Evolutionary conservation across 2,113 vertebrate genomes (phyloP), one percentile per base, ranked within the genome.

Genomic region (Syngnathus scovelli): DNA sequence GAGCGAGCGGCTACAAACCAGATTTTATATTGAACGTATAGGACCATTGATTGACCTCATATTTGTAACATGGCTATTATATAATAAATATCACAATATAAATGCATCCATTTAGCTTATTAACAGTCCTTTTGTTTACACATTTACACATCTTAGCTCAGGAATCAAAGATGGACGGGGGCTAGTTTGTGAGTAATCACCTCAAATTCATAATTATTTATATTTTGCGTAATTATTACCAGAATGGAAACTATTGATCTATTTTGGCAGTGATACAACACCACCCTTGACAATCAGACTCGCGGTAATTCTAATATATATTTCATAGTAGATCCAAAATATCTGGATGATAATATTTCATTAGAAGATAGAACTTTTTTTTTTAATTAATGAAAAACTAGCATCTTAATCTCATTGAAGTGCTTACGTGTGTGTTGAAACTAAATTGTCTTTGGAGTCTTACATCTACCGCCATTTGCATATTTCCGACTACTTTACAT

Each of bases 101-200:
- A 90, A 90, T 89, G 83, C 87, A 84, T 82, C 85, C 77, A 77
- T 88, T 89, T 88, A 61, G 83, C 85, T 79, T 90, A 90, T 89
- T 89, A 90, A 90, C 89, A 90, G 86, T 90, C 83, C 81, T 88
- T 90, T 86, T 58, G 55, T 83, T 87, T 89, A 90, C 89, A 90
- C 85, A 90, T 90, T 76, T 90, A 90, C 87, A 90, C 41, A 78
- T 88, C 81, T 73, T 66, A 60, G 78, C 78, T 59, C 77, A 77
- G 80, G 66, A 83, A 84, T 85, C 80, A 48, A 71, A 78, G 13
- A 12, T 2, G 21, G n/a, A 15, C 7, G 36, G 7, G 3, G 18
- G 19, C 5, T 6, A 58, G 13, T 36, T 58, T 58, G 55, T 55
- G 59, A 77, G 18, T 44, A 70, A 49, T 56, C 5, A 13, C 13